Base-by-base conservation (phyloP, 2,797 vertebrate species). In the Eulemur rubriventer region DNA sequence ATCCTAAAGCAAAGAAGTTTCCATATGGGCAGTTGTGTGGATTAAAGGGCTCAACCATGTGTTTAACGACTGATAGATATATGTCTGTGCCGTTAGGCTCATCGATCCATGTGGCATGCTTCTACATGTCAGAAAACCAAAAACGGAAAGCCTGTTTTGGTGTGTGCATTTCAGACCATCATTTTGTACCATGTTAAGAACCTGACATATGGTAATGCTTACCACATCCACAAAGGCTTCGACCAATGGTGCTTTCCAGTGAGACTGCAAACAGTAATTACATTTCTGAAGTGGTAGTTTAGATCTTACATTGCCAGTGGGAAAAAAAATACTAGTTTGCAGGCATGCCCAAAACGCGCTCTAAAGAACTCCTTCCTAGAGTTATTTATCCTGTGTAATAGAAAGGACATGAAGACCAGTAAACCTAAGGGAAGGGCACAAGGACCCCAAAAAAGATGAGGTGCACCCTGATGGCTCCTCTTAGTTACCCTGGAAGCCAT, bases 231-330 rank as follows among this genome's bases (percentile, higher is more conserved):
- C 98, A 96, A 95, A 95, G 70, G 30, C 89, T 85, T 89, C 17
- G 0, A 94, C 97, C 96, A 92, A 96, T 91, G 84, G 97, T 95
- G 96, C 97, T 97, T 97, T 97, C 97, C 70, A 87, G 93, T 46
- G 91, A 88, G 84, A 46, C 46, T 97, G 94, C 94, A 98, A 89
- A 97, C 65, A 96, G 94, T 90, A 97, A 98, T 98, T 98, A 98
- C 9, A 57, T 92, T 94, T 97, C 97, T 94, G 80, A 97, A 97
- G 96, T 97, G 96, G 97, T 97, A 97, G 97, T 98, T 98, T 95
- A 97, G 97, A 84, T 96, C 96, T 96, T 95, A 67, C 72, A 93
- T 93, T 95, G 96, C 96, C 83, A 59, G 92, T 97, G 94, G 91
- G 94, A 35, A 81, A 97, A 96, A 97, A 96, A 96, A 97, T 76